Conservation (phyloP, 1,140 invertebrate genomes). For the Coboldia fuscipes region DNA sequence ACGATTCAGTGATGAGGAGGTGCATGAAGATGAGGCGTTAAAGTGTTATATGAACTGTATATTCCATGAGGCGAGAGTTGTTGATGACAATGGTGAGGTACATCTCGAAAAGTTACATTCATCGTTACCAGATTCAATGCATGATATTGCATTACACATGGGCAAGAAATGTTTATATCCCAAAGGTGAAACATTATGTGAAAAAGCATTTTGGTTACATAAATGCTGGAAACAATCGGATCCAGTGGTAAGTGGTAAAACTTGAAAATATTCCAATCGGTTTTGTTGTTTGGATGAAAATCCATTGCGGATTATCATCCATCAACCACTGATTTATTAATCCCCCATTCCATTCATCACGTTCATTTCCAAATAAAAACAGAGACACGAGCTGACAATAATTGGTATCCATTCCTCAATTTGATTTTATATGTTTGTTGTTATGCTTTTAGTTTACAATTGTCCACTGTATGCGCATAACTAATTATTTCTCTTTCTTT, state of each 20-base stretch:
- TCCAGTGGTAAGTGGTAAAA: constrained; percentile 9
- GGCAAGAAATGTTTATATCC: constrained; percentile 12
- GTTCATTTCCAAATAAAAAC: too few relatives aligned
- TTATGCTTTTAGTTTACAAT: too few relatives aligned
- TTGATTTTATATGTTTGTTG: too few relatives aligned
- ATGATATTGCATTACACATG: constrained; percentile 10
- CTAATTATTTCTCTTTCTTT: too few relatives aligned
- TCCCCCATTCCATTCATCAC: too few relatives aligned
- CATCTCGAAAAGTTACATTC: constrained; percentile 12
- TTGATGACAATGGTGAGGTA: constrained; percentile 15
- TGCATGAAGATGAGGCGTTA: constrained; percentile 12
- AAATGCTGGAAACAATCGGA: constrained; percentile 19
- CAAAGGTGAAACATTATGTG: constrained; percentile 14
- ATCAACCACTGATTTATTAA: too few relatives aligned
- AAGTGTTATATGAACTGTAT: constrained; percentile 16
- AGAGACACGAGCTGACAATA: too few relatives aligned
- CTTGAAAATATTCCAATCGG: constrained; percentile 4
- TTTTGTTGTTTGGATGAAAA: too few relatives aligned
- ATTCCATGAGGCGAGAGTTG: constrained; percentile 13
- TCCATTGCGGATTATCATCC: too few relatives aligned
- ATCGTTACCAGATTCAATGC: constrained; percentile 8
- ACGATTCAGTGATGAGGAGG: constrained; percentile 14
- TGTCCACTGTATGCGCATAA: too few relatives aligned
- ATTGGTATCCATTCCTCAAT: too few relatives aligned
- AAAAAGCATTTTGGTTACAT: constrained; percentile 18